phyloP scores from a whole-genome alignment of 2,113 vertebrate genomes.

The Hystrix brachyura region DNA sequence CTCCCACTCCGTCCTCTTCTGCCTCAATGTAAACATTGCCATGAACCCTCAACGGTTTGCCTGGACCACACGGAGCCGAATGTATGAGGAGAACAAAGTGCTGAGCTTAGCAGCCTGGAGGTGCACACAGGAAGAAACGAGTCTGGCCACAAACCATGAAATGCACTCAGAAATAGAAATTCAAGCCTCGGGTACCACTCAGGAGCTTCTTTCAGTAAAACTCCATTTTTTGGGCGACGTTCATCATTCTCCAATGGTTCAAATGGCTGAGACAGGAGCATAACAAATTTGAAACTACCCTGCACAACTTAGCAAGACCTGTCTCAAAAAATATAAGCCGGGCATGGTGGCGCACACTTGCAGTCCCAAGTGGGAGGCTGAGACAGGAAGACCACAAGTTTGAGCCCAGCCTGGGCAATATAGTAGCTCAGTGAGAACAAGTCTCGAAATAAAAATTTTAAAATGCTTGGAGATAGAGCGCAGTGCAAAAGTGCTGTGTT shows the following conservation, averaged over 20 bases:
- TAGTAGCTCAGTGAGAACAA: neutral
- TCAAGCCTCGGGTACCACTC: neutral
- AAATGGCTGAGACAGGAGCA: neutral
- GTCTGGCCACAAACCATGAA: neutral
- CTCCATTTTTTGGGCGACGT: neutral
- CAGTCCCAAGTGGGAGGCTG: neutral
- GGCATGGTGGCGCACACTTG: neutral
- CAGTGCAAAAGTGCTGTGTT: neutral
- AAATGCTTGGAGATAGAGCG: neutral
- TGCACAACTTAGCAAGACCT: neutral
- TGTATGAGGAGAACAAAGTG: neutral
- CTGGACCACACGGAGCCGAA: neutral
- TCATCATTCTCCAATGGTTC: conserved; percentile 16
- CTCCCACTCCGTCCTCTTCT: neutral
- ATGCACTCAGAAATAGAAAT: conserved; percentile 59
- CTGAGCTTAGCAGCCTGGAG: conserved; percentile 34
- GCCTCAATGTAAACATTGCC: conserved; percentile 48
- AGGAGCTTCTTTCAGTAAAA: conserved; percentile 17
- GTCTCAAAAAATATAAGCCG: neutral
- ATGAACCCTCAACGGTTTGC: neutral
- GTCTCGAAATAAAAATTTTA: neutral
- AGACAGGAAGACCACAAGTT: neutral
- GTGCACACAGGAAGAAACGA: neutral
- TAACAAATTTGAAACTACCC: neutral
- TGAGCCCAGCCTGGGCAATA: neutral